A percentile compares a stretch with the other conserved stretches of the same genome.
phyloP scores from a whole-genome alignment of 2,888 invertebrate genomes.

The Cephus nigrinus region DNA sequence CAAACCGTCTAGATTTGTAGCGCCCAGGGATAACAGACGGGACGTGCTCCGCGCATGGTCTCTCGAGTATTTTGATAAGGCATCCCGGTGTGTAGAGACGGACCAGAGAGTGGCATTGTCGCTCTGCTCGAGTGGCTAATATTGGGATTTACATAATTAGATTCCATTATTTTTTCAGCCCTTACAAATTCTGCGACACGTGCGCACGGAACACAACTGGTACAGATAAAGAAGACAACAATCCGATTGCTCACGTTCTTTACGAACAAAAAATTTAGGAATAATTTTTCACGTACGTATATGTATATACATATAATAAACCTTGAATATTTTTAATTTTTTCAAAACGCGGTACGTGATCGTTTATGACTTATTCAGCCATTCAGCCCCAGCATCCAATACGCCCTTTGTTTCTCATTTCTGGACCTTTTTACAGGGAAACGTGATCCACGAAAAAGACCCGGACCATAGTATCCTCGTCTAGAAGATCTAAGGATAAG shows the following conservation, averaged over 20 bases:
- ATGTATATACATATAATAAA: neutral
- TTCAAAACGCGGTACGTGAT: conserved; percentile 1
- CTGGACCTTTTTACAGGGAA: neutral
- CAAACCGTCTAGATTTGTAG: conserved; percentile 28
- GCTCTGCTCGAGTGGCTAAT: conserved; percentile 42
- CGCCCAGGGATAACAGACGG: conserved; percentile 32
- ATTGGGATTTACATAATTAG: conserved; percentile 64
- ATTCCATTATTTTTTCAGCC: conserved; percentile 49
- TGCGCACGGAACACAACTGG: conserved; percentile 50
- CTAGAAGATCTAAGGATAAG: neutral
- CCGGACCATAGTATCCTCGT: neutral
- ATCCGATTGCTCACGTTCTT: neutral
- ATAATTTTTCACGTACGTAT: neutral
- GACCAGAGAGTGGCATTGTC: conserved; percentile 30
- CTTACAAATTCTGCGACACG: conserved; percentile 48
- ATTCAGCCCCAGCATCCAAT: neutral
- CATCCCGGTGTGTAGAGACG: conserved; percentile 31
- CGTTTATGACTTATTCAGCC: neutral
- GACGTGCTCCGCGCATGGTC: conserved; percentile 52
- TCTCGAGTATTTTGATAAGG: conserved; percentile 60
- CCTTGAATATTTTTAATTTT: conserved; percentile 4
- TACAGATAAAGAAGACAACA: conserved; percentile 22
- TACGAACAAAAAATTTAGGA: neutral
- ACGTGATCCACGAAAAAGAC: conserved; percentile 3
- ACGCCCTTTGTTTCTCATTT: neutral